Percentiles rank a stretch among this genome's conserved stretches.
Evolutionary conservation across 2,113 vertebrate species (phyloP).

Genomic region (Epinephelus lanceolatus): DNA sequence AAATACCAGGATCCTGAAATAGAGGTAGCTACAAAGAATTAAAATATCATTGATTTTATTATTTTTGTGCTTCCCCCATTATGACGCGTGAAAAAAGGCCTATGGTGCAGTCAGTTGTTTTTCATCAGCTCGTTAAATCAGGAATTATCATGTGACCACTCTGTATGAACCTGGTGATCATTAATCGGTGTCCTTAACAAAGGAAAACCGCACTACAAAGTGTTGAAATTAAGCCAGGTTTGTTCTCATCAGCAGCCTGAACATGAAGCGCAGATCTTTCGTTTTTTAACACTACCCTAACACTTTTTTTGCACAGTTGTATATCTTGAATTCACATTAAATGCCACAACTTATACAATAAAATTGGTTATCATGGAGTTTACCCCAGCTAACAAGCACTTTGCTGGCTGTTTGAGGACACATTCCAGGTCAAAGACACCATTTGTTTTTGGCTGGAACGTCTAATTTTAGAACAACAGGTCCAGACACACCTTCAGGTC

Average conservation of each 20-base stretch:
- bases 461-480: neutral
- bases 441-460: constrained; percentile 3
- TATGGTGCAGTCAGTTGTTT: neutral
- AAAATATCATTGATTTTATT: neutral
- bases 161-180: neutral
- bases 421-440: neutral
- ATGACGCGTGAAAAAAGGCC: too few relatives aligned
- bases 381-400: neutral
- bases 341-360: neutral
- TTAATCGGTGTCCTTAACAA: neutral
- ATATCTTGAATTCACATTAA: neutral
- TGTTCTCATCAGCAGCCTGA: neutral
- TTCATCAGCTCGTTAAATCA: neutral
- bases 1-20: neutral
- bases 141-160: neutral
- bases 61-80: neutral
- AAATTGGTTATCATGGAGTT: neutral
- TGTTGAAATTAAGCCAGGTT: too few relatives aligned
- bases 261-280: neutral
- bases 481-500: constrained; percentile 4
- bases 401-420: neutral
- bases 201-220: neutral
- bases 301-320: neutral
- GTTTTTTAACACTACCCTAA: neutral
- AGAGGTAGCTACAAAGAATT: neutral